Percentiles rank a stretch among this genome's conserved stretches.
These are phyloP conservation scores for Pelagia noctiluca DNA, from an alignment of 30 jellyfish, hydroid and myxozoan species.

Conservation along the genomic window DNA sequence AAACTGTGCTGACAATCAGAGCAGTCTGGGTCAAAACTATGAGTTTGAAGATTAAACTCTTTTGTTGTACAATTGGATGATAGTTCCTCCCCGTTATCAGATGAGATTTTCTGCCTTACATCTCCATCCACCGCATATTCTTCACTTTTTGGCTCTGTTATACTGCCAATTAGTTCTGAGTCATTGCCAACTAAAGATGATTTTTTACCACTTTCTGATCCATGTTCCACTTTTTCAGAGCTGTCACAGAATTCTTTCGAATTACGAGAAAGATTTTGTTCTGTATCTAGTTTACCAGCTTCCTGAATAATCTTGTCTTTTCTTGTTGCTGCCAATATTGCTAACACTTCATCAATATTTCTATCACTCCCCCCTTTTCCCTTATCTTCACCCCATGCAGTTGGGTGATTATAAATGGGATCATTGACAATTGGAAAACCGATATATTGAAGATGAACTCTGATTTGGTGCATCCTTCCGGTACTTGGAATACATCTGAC, in stretches of 20 bases:
- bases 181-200: no score
- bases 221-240: no score
- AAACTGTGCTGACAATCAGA: constrained; percentile 83
- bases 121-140: no score
- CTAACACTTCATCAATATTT: constrained; percentile 57
- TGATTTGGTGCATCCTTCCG: constrained; percentile 98
- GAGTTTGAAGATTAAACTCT: background rate
- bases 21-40: constrained; percentile 77
- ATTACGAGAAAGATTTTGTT: background rate
- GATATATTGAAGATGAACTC: constrained; percentile 98
- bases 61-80: background rate
- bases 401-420: constrained; percentile 96
- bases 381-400: constrained; percentile 89
- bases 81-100: background rate
- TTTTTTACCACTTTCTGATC: no score
- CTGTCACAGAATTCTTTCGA: background rate
- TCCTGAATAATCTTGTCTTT: no score
- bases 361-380: constrained; percentile 84
- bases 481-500: constrained; percentile 89
- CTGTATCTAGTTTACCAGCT: no score
- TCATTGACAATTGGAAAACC: constrained; percentile 96
- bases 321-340: constrained; percentile 62
- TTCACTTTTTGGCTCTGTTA: no score
- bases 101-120: no score
- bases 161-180: no score